Evolutionary conservation across 2,113 vertebrate genomes (phyloP).

Genomic region (Catagonus wagneri): DNA sequence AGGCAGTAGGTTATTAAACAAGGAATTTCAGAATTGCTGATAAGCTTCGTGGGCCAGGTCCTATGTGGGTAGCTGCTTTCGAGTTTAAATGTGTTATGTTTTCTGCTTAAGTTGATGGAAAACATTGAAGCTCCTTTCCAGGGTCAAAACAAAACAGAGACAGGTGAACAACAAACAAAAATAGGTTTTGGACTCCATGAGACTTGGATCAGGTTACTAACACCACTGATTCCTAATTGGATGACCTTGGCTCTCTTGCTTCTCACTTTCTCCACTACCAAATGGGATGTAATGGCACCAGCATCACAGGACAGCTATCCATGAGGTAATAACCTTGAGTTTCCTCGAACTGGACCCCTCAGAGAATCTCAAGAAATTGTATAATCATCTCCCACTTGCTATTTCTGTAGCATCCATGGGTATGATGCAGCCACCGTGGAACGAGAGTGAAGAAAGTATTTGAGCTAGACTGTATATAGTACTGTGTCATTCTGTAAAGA

Average conservation of each 20-base stretch:
- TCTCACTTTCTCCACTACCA: neutral
- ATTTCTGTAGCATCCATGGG: neutral
- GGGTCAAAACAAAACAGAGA: neutral
- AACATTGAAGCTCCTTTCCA: slow-evolving; percentile 57
- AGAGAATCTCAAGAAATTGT: neutral
- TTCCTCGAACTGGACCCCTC: neutral
- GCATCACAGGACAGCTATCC: neutral
- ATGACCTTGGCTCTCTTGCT: neutral
- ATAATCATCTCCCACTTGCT: neutral
- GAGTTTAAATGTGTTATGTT: slow-evolving; percentile 59
- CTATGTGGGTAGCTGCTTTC: neutral
- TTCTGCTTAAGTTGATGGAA: slow-evolving; percentile 66
- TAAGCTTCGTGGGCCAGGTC: neutral
- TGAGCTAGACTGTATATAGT: slow-evolving; percentile 66
- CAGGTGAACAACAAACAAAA: neutral
- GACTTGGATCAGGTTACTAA: neutral
- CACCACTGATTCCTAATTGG: neutral
- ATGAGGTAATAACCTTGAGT: neutral
- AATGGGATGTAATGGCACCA: neutral
- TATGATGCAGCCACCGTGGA: slow-evolving; percentile 47
- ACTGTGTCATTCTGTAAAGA: slow-evolving; percentile 71
- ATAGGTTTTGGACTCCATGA: neutral
- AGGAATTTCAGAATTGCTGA: neutral
- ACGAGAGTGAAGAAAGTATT: slow-evolving; percentile 48
- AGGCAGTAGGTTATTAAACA: neutral